A percentile compares a stretch with the other conserved stretches of the same genome.
phyloP scores from a whole-genome alignment of 2,113 vertebrate species.

The Neomonachus schauinslandi region DNA sequence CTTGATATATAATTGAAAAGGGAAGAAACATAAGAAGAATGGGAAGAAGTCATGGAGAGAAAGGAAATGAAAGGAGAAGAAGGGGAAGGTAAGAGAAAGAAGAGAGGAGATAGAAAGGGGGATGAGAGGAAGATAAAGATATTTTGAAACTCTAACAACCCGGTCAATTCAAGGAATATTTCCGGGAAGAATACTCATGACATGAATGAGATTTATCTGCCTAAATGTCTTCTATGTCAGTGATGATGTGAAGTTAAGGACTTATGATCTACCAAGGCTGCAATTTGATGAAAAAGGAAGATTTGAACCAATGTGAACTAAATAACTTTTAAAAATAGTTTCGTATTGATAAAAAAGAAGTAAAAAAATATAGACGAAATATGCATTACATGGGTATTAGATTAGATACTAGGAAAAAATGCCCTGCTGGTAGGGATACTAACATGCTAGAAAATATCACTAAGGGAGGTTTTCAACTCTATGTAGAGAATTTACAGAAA shows the following conservation, averaged over 20 bases:
- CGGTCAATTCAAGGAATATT: neutral
- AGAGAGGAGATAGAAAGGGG: neutral
- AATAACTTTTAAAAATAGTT: neutral
- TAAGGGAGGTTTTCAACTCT: neutral
- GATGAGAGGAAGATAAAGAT: slow-evolving; percentile 1
- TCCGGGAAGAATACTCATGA: neutral
- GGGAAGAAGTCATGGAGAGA: neutral
- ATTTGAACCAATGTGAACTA: neutral
- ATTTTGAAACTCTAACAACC: neutral
- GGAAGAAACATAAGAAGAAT: neutral
- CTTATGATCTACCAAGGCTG: neutral
- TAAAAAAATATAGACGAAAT: neutral
- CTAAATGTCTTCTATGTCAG: neutral
- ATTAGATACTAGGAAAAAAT: neutral
- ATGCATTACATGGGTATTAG: neutral
- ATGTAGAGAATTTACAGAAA: neutral
- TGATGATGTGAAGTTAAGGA: neutral
- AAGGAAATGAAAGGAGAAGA: neutral
- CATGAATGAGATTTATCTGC: neutral
- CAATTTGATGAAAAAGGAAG: neutral
- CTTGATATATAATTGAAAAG: neutral
- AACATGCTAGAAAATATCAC: neutral
- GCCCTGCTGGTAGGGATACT: neutral
- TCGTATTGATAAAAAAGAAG: neutral
- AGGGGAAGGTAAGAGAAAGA: neutral